Conservation (phyloP, 2,113 vertebrate genomes). For the Notechis scutatus region DNA sequence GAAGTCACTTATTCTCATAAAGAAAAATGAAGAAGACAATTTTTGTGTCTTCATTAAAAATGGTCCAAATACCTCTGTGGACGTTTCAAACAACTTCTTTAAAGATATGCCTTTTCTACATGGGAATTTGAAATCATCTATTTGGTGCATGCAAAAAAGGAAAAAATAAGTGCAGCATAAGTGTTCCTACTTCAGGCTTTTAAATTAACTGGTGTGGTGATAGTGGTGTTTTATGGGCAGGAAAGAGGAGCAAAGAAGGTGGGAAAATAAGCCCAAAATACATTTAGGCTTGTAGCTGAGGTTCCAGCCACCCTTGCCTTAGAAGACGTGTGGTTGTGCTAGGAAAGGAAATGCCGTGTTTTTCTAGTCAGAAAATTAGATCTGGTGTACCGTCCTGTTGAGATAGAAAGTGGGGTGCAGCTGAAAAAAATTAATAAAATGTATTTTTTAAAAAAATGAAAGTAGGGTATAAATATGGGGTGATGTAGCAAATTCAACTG, state of each 20-base stretch:
- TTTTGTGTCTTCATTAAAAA: neutral
- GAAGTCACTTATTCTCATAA: neutral
- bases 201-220: constrained; percentile 65
- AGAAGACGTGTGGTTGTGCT: constrained; percentile 65
- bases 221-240: constrained; percentile 33
- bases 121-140: neutral
- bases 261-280: constrained; percentile 60
- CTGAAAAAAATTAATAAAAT: neutral
- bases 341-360: constrained; percentile 78
- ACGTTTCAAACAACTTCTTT: neutral
- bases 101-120: neutral
- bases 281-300: constrained; percentile 53
- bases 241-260: constrained; percentile 51
- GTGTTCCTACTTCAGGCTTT: constrained; percentile 70
- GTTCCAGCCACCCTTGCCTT: constrained; percentile 59
- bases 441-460: neutral
- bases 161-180: constrained; percentile 35
- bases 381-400: constrained; percentile 70
- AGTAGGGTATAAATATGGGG: constrained; percentile 28
- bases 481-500: constrained; percentile 73
- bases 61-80: neutral
- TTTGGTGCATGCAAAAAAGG: constrained; percentile 54
- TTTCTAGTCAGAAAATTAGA: constrained; percentile 78
- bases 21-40: neutral
- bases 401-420: constrained; percentile 60